phyloP scores from a whole-genome alignment of 2,797 vertebrate species.

The Hydrocynus forskahlii region DNA sequence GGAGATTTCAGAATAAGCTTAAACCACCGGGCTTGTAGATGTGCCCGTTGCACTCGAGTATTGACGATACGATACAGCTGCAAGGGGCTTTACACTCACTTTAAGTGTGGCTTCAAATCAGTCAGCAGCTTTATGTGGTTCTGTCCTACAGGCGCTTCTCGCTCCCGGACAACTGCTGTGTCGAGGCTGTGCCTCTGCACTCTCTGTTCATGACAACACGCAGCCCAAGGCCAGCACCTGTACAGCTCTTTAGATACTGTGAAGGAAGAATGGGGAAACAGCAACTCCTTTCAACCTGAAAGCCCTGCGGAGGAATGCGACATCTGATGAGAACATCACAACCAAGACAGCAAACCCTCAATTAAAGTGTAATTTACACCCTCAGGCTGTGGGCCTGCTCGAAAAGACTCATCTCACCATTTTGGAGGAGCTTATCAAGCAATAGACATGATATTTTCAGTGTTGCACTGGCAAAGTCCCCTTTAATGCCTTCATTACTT shows the following conservation, averaged over 20 bases:
- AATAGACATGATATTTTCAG: background rate
- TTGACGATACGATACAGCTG: background rate
- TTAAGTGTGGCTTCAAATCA: slow-evolving; percentile 12
- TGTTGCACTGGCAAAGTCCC: background rate
- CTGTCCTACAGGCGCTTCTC: slow-evolving; percentile 35
- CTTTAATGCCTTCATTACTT: background rate
- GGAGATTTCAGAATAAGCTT: background rate
- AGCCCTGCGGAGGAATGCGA: slow-evolving; percentile 36
- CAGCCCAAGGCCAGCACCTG: slow-evolving; percentile 47
- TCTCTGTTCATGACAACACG: slow-evolving; percentile 41
- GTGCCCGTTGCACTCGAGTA: background rate
- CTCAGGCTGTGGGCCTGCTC: slow-evolving; percentile 42
- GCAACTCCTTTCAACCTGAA: slow-evolving; percentile 28
- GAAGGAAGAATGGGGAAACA: slow-evolving; percentile 32
- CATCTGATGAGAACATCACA: slow-evolving; percentile 47
- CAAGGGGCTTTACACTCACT: background rate
- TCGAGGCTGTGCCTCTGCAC: slow-evolving; percentile 50
- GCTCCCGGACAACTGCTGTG: slow-evolving; percentile 24
- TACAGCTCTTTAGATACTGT: slow-evolving; percentile 33
- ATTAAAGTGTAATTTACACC: slow-evolving; percentile 38
- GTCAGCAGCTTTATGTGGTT: slow-evolving; percentile 10
- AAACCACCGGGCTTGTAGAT: background rate
- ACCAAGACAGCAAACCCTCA: slow-evolving; percentile 49
- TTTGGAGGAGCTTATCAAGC: background rate
- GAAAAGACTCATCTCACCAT: slow-evolving; percentile 30